These are phyloP conservation scores for Homalodisca vitripennis DNA, from an alignment of 1,140 invertebrate genomes.

Conservation along the genomic window DNA sequence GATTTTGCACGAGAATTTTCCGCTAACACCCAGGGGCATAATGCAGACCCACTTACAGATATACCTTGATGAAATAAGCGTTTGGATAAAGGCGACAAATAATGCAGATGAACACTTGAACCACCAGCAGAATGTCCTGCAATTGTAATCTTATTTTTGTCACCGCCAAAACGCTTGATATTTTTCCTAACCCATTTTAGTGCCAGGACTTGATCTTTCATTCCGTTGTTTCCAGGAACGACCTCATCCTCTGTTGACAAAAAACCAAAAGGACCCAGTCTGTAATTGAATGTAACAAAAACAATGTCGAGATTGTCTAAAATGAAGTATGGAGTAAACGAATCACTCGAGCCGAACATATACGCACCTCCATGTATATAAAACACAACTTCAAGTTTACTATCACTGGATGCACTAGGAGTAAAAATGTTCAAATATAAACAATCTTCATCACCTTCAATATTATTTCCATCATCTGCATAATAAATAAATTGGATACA, in stretches of 20 bases:
- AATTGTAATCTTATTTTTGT: constrained; percentile 49
- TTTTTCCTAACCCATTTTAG: constrained; percentile 44
- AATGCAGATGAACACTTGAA: constrained; percentile 40
- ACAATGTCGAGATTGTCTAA: constrained; percentile 51
- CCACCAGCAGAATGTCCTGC: constrained; percentile 48
- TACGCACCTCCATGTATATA: constrained; percentile 4
- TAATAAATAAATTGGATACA: too few species aligned
- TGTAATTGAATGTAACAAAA: constrained; percentile 52
- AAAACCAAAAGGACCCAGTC: constrained; percentile 46
- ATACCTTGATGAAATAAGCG: constrained; percentile 68
- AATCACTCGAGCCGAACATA: neutral
- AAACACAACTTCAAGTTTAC: neutral
- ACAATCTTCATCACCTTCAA: constrained; percentile 59
- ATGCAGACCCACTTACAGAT: constrained; percentile 72
- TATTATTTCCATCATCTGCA: too few species aligned
- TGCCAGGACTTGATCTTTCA: constrained; percentile 41
- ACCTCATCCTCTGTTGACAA: constrained; percentile 39
- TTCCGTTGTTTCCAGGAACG: constrained; percentile 40
- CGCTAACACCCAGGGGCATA: constrained; percentile 68
- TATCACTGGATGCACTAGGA: constrained; percentile 42
- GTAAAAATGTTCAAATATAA: constrained; percentile 61
- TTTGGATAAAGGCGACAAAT: constrained; percentile 44
- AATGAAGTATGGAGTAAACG: neutral
- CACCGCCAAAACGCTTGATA: constrained; percentile 50
- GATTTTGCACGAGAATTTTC: constrained; percentile 66